Evolutionary conservation across 1,140 invertebrate species (phyloP).

Genomic region (Drosophila miranda): DNA sequence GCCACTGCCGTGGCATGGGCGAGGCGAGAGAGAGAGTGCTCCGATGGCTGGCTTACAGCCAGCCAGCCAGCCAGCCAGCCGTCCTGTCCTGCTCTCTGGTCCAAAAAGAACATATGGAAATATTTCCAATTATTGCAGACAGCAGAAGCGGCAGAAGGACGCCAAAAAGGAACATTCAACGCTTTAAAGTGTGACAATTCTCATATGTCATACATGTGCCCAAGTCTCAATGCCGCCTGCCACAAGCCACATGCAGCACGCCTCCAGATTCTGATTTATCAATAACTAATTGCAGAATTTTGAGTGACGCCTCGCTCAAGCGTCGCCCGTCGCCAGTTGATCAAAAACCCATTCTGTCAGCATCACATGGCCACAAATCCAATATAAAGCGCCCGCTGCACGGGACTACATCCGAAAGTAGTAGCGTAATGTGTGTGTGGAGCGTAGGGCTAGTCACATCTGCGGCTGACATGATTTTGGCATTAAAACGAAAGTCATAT

Average conservation of each 20-base stretch:
- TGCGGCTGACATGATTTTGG: conserved; percentile 76
- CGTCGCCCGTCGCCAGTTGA: conserved; percentile 52
- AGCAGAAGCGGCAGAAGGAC: not conserved
- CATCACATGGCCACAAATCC: conserved; percentile 71
- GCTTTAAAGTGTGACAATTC: conserved; percentile 64
- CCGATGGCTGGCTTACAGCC: conserved; percentile 4
- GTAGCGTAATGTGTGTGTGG: conserved; percentile 53
- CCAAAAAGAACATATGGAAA: conserved; percentile 76
- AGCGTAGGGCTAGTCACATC: conserved; percentile 60
- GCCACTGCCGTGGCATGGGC: not conserved
- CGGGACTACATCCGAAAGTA: conserved; percentile 22
- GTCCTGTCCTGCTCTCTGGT: conserved; percentile 16
- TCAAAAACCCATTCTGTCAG: conserved; percentile 79
- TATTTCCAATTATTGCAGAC: conserved; percentile 76
- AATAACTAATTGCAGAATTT: conserved; percentile 42
- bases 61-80: no score
- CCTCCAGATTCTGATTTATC: conserved; percentile 23
- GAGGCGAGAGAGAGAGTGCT: not conserved
- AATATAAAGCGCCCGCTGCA: conserved; percentile 46
- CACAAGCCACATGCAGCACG: no score
- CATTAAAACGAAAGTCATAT: conserved; percentile 68
- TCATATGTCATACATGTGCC: conserved; percentile 54
- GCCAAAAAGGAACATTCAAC: conserved; percentile 65
- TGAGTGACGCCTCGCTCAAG: conserved; percentile 41
- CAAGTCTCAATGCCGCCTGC: conserved; percentile 10